Conservation (phyloP, 2,797 vertebrate species). For the Malacoctenus gilli region DNA sequence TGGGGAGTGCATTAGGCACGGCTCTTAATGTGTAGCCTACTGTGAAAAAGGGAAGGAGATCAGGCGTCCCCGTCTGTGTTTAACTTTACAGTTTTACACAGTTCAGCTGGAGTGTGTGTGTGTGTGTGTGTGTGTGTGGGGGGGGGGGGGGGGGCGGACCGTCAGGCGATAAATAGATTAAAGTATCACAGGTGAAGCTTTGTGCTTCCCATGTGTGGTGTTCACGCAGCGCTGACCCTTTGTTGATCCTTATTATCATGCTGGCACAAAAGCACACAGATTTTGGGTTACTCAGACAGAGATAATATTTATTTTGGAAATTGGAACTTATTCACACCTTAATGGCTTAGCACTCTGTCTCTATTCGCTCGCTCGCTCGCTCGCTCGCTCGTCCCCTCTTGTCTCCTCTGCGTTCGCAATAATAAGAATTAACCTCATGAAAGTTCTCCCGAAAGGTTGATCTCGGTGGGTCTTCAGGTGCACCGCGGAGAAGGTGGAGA, state of each 20-base stretch:
- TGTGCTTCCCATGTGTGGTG: conserved; percentile 44
- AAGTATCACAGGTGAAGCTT: conserved; percentile 60
- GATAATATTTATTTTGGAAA: conserved; percentile 85
- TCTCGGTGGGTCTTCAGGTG: conserved; percentile 17
- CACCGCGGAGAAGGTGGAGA: conserved; percentile 31
- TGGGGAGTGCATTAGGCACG: conserved; percentile 30
- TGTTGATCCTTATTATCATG: conserved; percentile 78
- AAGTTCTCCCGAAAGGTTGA: conserved; percentile 42
- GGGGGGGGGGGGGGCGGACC: too few relatives aligned
- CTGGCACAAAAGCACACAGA: conserved; percentile 70
- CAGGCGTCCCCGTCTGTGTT: conserved; percentile 30
- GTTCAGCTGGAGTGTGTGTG: conserved; percentile 41
- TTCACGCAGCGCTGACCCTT: conserved; percentile 66
- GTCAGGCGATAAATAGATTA: conserved; percentile 57
- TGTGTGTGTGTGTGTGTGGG: too few relatives aligned
- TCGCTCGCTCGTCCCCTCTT: conserved; percentile 35
- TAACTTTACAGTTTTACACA: conserved; percentile 52
- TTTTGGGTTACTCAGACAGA: conserved; percentile 76
- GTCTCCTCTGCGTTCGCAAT: conserved; percentile 35
- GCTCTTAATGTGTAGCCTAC: conserved; percentile 38
- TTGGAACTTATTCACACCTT: conserved; percentile 82
- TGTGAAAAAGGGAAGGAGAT: conserved; percentile 30
- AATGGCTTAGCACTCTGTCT: conserved; percentile 68
- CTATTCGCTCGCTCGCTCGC: conserved; percentile 13
- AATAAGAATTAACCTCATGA: conserved; percentile 53